phyloP scores from a whole-genome alignment of 2,113 vertebrate species.

The Alosa alosa region DNA sequence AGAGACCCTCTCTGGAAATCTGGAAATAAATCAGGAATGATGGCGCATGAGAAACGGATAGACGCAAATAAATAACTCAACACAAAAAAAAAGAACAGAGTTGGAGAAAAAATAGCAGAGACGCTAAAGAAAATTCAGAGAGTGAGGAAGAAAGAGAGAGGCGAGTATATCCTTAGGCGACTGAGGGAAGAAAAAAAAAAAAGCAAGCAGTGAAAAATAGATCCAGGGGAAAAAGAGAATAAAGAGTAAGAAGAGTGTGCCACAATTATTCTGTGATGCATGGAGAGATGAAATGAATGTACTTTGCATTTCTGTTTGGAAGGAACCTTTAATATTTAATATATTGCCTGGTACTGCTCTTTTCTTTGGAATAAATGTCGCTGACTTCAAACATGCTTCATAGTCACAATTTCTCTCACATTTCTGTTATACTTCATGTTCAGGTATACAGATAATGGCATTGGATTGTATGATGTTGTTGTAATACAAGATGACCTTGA shows the following conservation, averaged over 20 bases:
- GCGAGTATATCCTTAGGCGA: neutral
- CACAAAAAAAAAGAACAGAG: neutral
- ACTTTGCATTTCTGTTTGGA: conserved; percentile 26
- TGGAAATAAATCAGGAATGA: neutral
- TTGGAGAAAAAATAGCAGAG: conserved; percentile 18
- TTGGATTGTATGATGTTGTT: too few relatives aligned
- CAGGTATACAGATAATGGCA: too few relatives aligned
- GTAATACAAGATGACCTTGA: too few relatives aligned
- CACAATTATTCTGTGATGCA: conserved; percentile 5
- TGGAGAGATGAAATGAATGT: conserved; percentile 9
- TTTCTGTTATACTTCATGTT: neutral
- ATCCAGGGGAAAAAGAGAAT: conserved; percentile 13
- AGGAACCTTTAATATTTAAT: conserved; percentile 28
- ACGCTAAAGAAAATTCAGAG: neutral
- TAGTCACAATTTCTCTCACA: neutral
- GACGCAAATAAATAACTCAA: neutral
- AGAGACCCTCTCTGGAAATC: neutral
- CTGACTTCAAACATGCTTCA: neutral
- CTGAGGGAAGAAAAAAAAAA: neutral
- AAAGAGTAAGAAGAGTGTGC: neutral
- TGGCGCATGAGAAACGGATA: neutral
- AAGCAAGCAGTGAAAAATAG: conserved; percentile 11
- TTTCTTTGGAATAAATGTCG: neutral
- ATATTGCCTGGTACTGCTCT: neutral
- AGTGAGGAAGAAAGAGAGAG: conserved; percentile 7